Percentiles rank a stretch among this genome's conserved stretches.
Conservation (phyloP, 2,113 vertebrate genomes). For the Callopanchax toddi region DNA sequence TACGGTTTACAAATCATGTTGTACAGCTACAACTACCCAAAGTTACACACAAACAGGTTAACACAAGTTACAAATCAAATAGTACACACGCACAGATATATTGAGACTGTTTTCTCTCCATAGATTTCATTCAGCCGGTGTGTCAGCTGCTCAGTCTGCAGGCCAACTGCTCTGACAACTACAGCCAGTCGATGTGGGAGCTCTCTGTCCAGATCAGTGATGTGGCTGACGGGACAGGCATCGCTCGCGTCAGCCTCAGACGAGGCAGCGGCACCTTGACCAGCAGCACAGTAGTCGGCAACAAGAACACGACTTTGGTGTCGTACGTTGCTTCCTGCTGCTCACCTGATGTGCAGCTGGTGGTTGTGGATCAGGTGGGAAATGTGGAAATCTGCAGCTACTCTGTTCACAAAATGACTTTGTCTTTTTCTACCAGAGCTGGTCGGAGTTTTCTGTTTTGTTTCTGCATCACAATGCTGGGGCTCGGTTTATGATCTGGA, state of each 20-base stretch:
- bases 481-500: constrained; percentile 1
- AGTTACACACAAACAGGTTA: no score
- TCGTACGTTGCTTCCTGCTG: constrained; percentile 70
- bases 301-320: constrained; percentile 37
- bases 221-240: constrained; percentile 45
- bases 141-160: constrained; percentile 47
- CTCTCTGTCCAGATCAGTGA: constrained; percentile 57
- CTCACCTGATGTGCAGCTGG: constrained; percentile 52
- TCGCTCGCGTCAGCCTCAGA: constrained; percentile 43
- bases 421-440: background rate
- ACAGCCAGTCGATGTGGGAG: constrained; percentile 49
- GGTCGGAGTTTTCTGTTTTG: constrained; percentile 16
- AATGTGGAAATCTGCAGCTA: constrained; percentile 48
- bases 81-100: no score
- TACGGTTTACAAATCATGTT: no score
- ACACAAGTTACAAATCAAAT: no score
- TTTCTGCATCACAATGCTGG: constrained; percentile 6
- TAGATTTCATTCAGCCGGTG: constrained; percentile 55
- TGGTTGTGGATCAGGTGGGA: constrained; percentile 67
- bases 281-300: constrained; percentile 15
- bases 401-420: background rate
- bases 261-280: constrained; percentile 67
- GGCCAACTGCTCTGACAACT: constrained; percentile 51
- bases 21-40: no score
- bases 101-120: no score